Base-by-base conservation (phyloP, 1,140 invertebrate genomes). In the Saccostrea echinata region DNA sequence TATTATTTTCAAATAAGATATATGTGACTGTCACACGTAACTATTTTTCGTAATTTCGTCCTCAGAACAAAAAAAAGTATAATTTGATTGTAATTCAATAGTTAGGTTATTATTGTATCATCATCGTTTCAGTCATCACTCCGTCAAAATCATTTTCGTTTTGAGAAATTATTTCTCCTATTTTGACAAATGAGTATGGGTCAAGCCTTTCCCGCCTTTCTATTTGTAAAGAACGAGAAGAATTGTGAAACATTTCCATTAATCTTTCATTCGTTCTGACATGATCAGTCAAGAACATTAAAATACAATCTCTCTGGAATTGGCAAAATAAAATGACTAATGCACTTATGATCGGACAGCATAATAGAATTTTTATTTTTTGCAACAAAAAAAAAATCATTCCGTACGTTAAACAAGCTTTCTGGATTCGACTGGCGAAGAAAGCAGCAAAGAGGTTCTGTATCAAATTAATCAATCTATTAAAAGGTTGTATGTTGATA, bases 261-360 rank as follows among this genome's bases (percentile, higher is more conserved):
- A 76, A 76, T 76, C 68, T 76, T 76, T 76, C 68, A 76, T 76
- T 76, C 68, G 33, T 76, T 30, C 27, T 11, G 68, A 76, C 68
- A 30, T 76, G 68, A 76, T 76, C 68, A 76, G 68, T 76, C 68
- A 76, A 76, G 68, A 76, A 76, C 33, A 76, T 76, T 76, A 76
- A 76, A 76, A 76, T 76, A 27, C 27, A 76, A 33, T 76, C 68
- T 76, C 68, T 76, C 30, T 76, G 68, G 68, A 76, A 76, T 76
- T 76, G 68, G 68, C 68, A 76, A 76, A 76, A 76, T 76, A 76
- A 76, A 76, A 76, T 76, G 68, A 76, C 68, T 76, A 76, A 76
- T 76, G 68, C 68, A 76, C 68, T 76, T 76, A 33, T 76, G 68
- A 76, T 76, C 27, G 68, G 68, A 33, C n/a, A 76, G 68, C 68